These are phyloP conservation scores for Epinephelus malabaricus DNA, from an alignment of 2,797 vertebrate genomes.

Conservation along the genomic window DNA sequence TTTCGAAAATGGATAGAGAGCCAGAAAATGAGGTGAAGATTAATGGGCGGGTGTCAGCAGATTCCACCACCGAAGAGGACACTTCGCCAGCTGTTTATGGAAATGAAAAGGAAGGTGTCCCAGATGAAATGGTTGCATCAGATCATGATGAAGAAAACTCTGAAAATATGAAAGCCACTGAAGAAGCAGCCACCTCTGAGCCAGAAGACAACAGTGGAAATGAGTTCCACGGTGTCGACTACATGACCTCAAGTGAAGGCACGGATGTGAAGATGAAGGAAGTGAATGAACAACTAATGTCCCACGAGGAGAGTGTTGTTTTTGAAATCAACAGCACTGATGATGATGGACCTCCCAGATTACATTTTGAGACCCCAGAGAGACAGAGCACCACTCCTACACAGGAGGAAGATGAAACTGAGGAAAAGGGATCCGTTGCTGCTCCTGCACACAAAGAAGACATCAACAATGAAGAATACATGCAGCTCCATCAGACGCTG, in stretches of 20 bases:
- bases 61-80: background rate
- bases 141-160: conserved; percentile 14
- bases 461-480: conserved; percentile 57
- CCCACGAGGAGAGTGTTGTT: conserved; percentile 17
- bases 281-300: conserved; percentile 13
- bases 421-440: background rate
- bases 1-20: conserved; percentile 45
- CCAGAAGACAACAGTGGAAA: background rate
- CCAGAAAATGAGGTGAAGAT: conserved; percentile 13
- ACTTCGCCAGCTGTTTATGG: background rate
- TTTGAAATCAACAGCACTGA: conserved; percentile 19
- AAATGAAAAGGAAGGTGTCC: conserved; percentile 7
- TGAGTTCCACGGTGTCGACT: background rate
- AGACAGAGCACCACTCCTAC: conserved; percentile 4
- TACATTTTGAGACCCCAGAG: conserved; percentile 52
- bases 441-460: conserved; percentile 10
- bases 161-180: background rate
- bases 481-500: conserved; percentile 70
- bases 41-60: background rate
- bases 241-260: conserved; percentile 1
- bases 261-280: conserved; percentile 10
- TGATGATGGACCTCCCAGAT: background rate
- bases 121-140: background rate
- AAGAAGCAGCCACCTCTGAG: background rate
- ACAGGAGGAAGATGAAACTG: background rate